phyloP scores from a whole-genome alignment of 2,113 vertebrate species.

The Neodon shergylaensis region DNA sequence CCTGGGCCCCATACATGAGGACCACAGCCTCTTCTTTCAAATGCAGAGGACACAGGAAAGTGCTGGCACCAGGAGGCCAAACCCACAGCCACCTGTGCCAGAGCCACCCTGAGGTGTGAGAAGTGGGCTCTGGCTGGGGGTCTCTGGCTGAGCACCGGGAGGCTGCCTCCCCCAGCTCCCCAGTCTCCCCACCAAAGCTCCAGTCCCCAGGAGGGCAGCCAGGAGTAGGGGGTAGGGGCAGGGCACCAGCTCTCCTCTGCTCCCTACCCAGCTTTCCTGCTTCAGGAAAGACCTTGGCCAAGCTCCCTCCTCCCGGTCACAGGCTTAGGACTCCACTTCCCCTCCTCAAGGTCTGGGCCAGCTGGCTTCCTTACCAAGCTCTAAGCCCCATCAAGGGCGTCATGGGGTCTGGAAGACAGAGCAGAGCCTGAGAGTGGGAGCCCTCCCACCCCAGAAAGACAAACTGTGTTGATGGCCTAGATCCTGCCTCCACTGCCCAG shows the following conservation, averaged over 20 bases:
- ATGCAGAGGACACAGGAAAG: not conserved
- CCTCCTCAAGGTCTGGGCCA: not conserved
- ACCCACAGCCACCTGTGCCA: not conserved
- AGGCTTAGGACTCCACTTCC: not conserved
- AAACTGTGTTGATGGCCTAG: not conserved
- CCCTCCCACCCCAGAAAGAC: not conserved
- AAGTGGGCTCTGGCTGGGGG: not conserved
- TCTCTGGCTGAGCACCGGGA: not conserved
- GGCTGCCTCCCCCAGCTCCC: not conserved
- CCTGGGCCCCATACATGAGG: not conserved
- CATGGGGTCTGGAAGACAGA: not conserved
- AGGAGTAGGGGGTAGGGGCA: not conserved
- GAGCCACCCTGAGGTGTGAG: not conserved
- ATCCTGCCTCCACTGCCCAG: not conserved
- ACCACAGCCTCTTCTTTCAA: not conserved
- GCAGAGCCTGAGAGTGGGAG: not conserved
- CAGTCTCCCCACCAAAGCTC: conserved; percentile 54
- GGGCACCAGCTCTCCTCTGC: not conserved
- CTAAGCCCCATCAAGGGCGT: not conserved
- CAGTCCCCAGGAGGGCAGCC: conserved; percentile 1
- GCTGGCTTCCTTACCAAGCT: conserved; percentile 12
- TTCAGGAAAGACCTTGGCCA: not conserved
- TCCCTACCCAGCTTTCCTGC: not conserved
- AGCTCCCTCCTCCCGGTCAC: not conserved
- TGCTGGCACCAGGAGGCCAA: not conserved